A percentile compares a stretch with the other conserved stretches of the same genome.
Evolutionary conservation across 2,797 vertebrate genomes (phyloP).

Genomic region (Notolepis coatsorum): DNA sequence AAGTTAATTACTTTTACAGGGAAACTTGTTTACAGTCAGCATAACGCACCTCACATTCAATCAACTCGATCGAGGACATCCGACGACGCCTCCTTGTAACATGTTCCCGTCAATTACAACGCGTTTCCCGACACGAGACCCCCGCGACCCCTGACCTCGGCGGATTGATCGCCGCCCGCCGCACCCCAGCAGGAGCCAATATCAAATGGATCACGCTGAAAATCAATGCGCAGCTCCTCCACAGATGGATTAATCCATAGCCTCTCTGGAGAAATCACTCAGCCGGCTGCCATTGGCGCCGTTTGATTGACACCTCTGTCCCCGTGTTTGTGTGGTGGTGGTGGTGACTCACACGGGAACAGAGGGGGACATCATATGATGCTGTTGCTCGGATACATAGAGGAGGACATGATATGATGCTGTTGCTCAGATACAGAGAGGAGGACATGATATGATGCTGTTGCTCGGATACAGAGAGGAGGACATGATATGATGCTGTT

Average conservation of each 20-base stretch:
- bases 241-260: slow-evolving; percentile 62
- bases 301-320: slow-evolving; percentile 37
- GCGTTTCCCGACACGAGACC: slow-evolving; percentile 48
- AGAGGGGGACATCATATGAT: slow-evolving; percentile 33
- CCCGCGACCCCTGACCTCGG: slow-evolving; percentile 48
- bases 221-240: slow-evolving; percentile 64
- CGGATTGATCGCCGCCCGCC: slow-evolving; percentile 46
- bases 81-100: slow-evolving; percentile 16
- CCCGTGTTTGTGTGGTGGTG: slow-evolving; percentile 30
- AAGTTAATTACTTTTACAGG: neutral
- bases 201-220: slow-evolving; percentile 63
- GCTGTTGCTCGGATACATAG: too few species aligned
- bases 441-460: too few species aligned
- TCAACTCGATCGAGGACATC: slow-evolving; percentile 6
- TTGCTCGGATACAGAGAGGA: too few species aligned
- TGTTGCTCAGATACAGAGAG: too few species aligned
- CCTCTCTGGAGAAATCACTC: slow-evolving; percentile 61
- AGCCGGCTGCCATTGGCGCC: neutral
- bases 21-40: neutral
- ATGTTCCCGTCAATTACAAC: slow-evolving; percentile 39
- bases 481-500: too few species aligned
- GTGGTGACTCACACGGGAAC: slow-evolving; percentile 37
- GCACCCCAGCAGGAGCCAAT: slow-evolving; percentile 50
- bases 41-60: slow-evolving; percentile 1
- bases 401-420: too few species aligned